Evolutionary conservation across 2,888 invertebrate genomes (phyloP), one percentile per base, ranked within the genome.

Genomic region (Stenichneumon culpator): DNA sequence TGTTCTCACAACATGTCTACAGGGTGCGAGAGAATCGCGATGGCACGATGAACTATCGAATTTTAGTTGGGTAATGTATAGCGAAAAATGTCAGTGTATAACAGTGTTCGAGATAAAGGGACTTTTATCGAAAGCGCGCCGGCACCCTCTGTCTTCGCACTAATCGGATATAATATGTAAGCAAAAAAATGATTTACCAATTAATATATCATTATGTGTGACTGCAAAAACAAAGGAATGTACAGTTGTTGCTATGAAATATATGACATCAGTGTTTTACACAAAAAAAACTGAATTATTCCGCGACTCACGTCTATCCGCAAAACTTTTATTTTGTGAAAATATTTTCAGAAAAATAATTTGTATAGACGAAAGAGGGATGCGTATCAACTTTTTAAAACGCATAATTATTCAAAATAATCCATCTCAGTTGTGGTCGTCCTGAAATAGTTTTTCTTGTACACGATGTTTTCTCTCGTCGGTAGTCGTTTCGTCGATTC

Each of bases 191-290:
- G 19, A 73, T 84, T 72, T 82, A 82, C 79, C 70, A 68, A 89
- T 79, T 81, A 87, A 87, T 88, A 88, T 86, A 91, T 92, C 89
- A 91, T 91, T 90, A 91, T 91, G 91, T 92, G 92, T 92, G 93
- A 92, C 90, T 90, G 92, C 89, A 93, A 83, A 82, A 81, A 67
- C 57, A 83, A 86, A 86, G 91, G 92, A 44, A 44, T 93, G 93
- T 93, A 93, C 93, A 93, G 93, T 93, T 93, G 93, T 93, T 93
- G 93, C 93, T 93, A 93, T 92, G 82, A 92, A 93, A 93, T 93
- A 93, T 93, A 93, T 92, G 89, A 92, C 92, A 93, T 93, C 93
- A 93, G 93, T 93, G 93, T 93, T 93, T 93, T 93, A 93, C 92
- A 93, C 92, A 90, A 90, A 16, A 14, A 44, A 16, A 14, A 44